phyloP scores from a whole-genome alignment of 23 tunicate genomes.

The Ciona savignyi region DNA sequence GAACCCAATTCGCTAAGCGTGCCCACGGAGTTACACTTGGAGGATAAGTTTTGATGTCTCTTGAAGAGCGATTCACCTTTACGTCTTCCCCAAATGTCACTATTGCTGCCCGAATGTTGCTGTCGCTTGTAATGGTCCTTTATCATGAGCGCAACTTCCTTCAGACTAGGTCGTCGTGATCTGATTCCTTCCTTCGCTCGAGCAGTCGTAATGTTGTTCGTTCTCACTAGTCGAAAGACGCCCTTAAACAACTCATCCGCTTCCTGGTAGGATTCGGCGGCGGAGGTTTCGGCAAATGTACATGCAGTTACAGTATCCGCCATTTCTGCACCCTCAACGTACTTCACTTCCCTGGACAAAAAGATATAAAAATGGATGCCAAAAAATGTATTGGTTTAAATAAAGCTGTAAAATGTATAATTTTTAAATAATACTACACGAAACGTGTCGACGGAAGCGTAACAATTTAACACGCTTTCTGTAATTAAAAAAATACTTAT shows the following conservation, averaged over 20 bases:
- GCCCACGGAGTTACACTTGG: background rate
- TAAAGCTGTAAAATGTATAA: too few species aligned
- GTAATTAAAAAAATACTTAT: too few species aligned
- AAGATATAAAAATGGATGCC: background rate
- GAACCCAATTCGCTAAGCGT: background rate
- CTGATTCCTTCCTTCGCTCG: background rate
- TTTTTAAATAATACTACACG: too few species aligned
- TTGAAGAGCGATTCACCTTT: background rate
- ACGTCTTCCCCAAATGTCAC: background rate
- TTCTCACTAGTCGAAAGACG: conserved; percentile 23
- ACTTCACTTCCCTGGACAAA: conserved; percentile 26
- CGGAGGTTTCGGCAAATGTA: conserved; percentile 40
- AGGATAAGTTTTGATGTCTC: background rate
- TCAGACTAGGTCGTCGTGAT: conserved; percentile 15
- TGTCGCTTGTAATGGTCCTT: conserved; percentile 18
- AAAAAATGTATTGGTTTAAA: background rate
- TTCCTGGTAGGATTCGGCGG: conserved; percentile 41
- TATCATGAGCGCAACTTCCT: conserved; percentile 42
- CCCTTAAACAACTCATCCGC: conserved; percentile 24
- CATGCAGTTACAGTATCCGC: conserved; percentile 21
- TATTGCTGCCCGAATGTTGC: background rate
- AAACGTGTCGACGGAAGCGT: too few species aligned
- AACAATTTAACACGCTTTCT: too few species aligned
- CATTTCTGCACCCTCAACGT: conserved; percentile 25
- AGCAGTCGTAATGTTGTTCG: background rate